Conservation (phyloP, 2,888 invertebrate species). For the Drosophila birchii region DNA sequence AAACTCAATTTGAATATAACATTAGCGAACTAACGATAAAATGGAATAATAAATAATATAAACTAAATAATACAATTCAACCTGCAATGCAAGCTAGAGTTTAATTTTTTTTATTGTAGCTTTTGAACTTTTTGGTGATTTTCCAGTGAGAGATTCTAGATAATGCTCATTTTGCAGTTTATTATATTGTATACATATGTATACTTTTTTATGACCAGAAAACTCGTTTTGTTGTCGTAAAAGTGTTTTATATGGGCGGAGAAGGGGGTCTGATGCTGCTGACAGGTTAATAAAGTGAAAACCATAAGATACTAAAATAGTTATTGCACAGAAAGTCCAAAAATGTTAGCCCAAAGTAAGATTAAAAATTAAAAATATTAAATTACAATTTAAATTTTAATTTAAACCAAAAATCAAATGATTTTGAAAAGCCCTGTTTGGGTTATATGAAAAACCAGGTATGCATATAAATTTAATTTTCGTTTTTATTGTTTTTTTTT, state of each 20-base stretch:
- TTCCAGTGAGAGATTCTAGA: constrained; percentile 57
- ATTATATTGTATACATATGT: constrained; percentile 29
- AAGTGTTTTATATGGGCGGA: constrained; percentile 15
- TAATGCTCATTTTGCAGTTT: constrained; percentile 34
- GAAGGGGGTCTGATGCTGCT: constrained; percentile 5
- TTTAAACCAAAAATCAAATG: neutral
- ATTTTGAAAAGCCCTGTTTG: constrained; percentile 1
- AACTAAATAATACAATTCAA: constrained; percentile 16
- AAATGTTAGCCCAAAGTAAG: neutral
- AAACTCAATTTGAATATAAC: constrained; percentile 40
- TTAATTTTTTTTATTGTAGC: neutral
- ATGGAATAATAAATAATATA: constrained; percentile 36
- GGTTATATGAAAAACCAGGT: constrained; percentile 3
- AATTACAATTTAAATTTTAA: no score
- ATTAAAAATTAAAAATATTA: neutral
- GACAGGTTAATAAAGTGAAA: constrained; percentile 31
- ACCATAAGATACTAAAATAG: constrained; percentile 4
- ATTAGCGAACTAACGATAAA: constrained; percentile 28
- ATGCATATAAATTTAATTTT: constrained; percentile 20
- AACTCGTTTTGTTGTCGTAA: constrained; percentile 57
- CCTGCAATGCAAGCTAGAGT: constrained; percentile 3
- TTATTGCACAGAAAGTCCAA: neutral
- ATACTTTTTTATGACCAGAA: constrained; percentile 32
- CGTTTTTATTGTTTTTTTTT: constrained; percentile 17
- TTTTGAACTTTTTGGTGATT: constrained; percentile 39